Conservation (phyloP, 2,113 vertebrate genomes). For the Gallinago jamesoni region DNA sequence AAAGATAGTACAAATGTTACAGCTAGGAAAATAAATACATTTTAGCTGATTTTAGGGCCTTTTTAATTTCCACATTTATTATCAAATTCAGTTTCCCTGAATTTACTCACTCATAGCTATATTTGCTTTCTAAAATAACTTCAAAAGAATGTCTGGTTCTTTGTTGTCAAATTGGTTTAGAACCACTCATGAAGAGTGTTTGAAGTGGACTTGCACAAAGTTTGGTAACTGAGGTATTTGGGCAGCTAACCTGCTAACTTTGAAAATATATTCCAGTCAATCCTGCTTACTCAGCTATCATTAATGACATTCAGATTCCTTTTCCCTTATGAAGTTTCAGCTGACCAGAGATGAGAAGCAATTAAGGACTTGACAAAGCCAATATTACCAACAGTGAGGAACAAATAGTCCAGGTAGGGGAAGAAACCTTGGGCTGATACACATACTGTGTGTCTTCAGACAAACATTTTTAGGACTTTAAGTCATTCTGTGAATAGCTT, state of each 20-base stretch:
- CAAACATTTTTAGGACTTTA: background rate
- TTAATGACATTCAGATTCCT: background rate
- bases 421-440: background rate
- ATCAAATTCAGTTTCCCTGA: background rate
- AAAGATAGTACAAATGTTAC: background rate
- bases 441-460: background rate
- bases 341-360: background rate
- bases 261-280: background rate
- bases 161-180: background rate
- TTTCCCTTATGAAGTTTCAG: background rate
- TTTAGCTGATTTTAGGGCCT: background rate
- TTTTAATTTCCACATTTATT: slow-evolving; percentile 19
- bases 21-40: background rate
- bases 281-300: background rate
- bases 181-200: background rate
- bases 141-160: background rate
- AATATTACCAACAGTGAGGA: background rate
- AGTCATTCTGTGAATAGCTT: background rate
- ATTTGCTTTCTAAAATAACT: slow-evolving; percentile 27
- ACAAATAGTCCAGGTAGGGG: background rate
- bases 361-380: background rate
- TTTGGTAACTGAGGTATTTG: background rate
- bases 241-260: background rate
- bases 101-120: background rate
- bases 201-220: background rate